phyloP scores from a whole-genome alignment of 1,140 invertebrate genomes.

The Saccostrea glomerata region DNA sequence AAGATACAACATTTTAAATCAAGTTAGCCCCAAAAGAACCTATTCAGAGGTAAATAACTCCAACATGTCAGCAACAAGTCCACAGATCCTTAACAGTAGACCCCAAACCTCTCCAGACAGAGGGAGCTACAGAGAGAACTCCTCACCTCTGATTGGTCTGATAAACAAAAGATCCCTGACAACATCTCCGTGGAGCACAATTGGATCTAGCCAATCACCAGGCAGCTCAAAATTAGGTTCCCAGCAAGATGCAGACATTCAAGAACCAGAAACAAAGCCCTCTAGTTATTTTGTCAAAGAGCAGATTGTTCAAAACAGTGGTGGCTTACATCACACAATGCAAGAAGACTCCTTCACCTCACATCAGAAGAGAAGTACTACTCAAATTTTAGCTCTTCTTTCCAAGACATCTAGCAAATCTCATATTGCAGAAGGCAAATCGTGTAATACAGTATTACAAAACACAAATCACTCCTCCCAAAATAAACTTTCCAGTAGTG shows the following conservation, averaged over 20 bases:
- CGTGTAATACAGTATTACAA: neutral
- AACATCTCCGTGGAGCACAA: slow-evolving; percentile 32
- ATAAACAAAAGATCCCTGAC: neutral
- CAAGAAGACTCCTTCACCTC: neutral
- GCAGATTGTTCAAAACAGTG: neutral
- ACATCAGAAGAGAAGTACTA: slow-evolving; percentile 38
- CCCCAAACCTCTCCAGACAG: neutral
- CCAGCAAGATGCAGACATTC: neutral
- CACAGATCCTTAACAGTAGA: neutral
- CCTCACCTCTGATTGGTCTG: slow-evolving; percentile 26
- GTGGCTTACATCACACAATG: neutral
- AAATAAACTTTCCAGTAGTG: neutral
- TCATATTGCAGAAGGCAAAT: neutral
- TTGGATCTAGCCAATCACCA: slow-evolving; percentile 9
- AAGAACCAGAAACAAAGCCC: neutral
- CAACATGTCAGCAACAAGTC: neutral
- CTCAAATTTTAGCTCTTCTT: slow-evolving; percentile 43
- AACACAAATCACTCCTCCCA: neutral
- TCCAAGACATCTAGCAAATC: neutral
- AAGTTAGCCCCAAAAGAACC: neutral
- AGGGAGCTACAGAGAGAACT: neutral
- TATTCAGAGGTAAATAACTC: neutral
- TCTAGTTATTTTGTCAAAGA: neutral
- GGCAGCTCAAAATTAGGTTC: neutral
- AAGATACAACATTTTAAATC: neutral